These are phyloP conservation scores for Psilanteris sp. DNA, from an alignment of 1,140 invertebrate species.

Conservation along the genomic window DNA sequence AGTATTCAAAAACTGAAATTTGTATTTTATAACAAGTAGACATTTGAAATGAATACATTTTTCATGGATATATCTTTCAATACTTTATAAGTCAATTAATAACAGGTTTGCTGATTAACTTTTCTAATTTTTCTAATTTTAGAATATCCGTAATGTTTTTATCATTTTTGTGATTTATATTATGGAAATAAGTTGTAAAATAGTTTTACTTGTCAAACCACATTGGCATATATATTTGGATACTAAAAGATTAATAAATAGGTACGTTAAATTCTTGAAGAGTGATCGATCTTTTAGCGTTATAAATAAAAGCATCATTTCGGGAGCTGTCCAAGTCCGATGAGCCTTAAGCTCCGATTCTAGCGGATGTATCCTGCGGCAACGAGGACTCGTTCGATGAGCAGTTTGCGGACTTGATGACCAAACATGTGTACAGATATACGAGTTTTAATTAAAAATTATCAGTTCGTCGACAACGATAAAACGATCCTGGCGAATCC, in stretches of 20 bases:
- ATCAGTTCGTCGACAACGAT: constrained; percentile 35
- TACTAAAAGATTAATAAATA: background rate
- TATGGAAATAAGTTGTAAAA: background rate
- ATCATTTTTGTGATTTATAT: too few species aligned
- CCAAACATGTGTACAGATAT: constrained; percentile 43
- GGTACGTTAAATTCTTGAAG: constrained; percentile 25
- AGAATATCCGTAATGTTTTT: too few species aligned
- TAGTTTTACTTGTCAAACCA: too few species aligned
- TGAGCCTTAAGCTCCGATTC: constrained; percentile 40
- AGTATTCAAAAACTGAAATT: too few species aligned
- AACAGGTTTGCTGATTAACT: too few species aligned
- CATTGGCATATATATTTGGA: too few species aligned
- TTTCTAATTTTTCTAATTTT: too few species aligned
- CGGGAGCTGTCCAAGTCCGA: constrained; percentile 17
- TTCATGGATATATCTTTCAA: too few species aligned
- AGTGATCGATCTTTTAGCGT: constrained; percentile 36
- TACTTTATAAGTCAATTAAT: too few species aligned
- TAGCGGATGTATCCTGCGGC: constrained; percentile 38
- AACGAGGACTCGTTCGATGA: constrained; percentile 52
- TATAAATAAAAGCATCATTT: constrained; percentile 58
- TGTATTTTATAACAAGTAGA: too few species aligned
- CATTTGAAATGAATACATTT: too few species aligned
- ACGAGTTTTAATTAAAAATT: constrained; percentile 69
- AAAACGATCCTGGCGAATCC: constrained; percentile 46
- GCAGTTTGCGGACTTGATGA: constrained; percentile 55